Evolutionary conservation across 35 echinoderm and acorn worm genomes (phyloP).

Genomic region (Nesometra sesokonis): DNA sequence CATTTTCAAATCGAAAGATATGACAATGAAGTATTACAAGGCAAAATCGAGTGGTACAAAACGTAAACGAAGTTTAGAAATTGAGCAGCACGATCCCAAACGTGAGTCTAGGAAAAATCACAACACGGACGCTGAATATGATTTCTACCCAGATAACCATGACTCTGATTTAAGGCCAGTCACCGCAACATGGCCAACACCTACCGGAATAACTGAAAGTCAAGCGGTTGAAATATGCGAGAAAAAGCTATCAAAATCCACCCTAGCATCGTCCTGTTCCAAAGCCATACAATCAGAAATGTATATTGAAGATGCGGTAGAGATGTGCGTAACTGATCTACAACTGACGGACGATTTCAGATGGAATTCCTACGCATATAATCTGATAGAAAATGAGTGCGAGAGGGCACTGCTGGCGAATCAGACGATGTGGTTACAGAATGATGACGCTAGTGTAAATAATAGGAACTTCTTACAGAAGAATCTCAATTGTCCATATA

Average conservation of each 20-base stretch:
- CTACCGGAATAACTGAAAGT: constrained; percentile 59
- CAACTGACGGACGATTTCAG: constrained; percentile 83
- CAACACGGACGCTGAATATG: constrained; percentile 8
- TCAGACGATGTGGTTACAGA: constrained; percentile 22
- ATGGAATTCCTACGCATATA: constrained; percentile 63
- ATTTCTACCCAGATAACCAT: constrained; percentile 60
- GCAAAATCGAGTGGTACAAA: neutral
- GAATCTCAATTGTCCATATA: constrained; percentile 77
- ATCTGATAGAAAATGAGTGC: constrained; percentile 78
- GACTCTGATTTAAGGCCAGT: constrained; percentile 38
- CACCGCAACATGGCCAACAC: constrained; percentile 60
- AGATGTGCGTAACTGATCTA: constrained; percentile 75
- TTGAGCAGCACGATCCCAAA: neutral
- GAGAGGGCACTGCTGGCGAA: constrained; percentile 52
- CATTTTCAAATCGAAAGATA: constrained; percentile 61
- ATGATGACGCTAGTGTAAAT: constrained; percentile 9
- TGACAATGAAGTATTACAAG: constrained; percentile 51
- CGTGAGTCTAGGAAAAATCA: neutral
- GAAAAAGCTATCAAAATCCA: constrained; percentile 39
- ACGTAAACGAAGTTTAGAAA: neutral
- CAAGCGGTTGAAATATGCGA: constrained; percentile 82
- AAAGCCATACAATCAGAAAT: constrained; percentile 34
- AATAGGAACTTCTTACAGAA: constrained; percentile 21
- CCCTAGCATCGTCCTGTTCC: constrained; percentile 44
- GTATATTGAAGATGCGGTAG: constrained; percentile 69